Evolutionary conservation across 1,140 invertebrate species (phyloP), one percentile per base, ranked within the genome.

Genomic region (Hyphantria cunea): DNA sequence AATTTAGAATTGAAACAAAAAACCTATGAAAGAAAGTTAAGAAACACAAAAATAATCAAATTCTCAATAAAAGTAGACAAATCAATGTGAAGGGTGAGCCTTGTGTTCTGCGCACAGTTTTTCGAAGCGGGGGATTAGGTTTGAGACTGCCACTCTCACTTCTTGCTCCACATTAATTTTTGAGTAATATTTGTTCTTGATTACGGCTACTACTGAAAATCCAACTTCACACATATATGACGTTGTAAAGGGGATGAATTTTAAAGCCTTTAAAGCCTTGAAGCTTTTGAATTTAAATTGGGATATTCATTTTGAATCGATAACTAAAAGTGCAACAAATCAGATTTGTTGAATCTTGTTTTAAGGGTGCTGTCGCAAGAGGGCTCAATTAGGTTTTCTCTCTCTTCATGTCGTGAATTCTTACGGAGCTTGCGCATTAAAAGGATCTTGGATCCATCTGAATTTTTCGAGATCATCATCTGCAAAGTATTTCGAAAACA

Each of bases 91-190:
- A 25, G 17, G 17, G 17, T 25, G 17, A 25, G 17, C 17, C 5
- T 25, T 1, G 17, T 25, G 17, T 3, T 25, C 17, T 25, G 2
- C 5, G 5, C 17, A 25, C 17, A 25, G 17, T 48, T 13, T 48
- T 48, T 48, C 25, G n/a, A 52, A 55, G 53, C 51, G 45, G 17
- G 44, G 56, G 55, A 65, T 65, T 55, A 69, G 32, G 51, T 51
- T 64, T 63, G 66, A 77, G 32, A 81, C 61, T 73, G 70, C 70
- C 58, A 78, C 68, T 76, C 66, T 68, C 68, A 74, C 74, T 75
- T 81, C 74, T 68, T 77, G 55, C 63, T 78, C 76, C 47, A 76
- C 68, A 50, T 78, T 69, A 44, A 80, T 62, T 34, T 51, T 74
- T 64, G 72, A 66, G 12, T 62, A 45, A 72, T 77, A 75, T 55